Percentiles rank a stretch among this genome's conserved stretches.
phyloP scores from a whole-genome alignment of 2,888 invertebrate species.

The Macrophya alboannulata region DNA sequence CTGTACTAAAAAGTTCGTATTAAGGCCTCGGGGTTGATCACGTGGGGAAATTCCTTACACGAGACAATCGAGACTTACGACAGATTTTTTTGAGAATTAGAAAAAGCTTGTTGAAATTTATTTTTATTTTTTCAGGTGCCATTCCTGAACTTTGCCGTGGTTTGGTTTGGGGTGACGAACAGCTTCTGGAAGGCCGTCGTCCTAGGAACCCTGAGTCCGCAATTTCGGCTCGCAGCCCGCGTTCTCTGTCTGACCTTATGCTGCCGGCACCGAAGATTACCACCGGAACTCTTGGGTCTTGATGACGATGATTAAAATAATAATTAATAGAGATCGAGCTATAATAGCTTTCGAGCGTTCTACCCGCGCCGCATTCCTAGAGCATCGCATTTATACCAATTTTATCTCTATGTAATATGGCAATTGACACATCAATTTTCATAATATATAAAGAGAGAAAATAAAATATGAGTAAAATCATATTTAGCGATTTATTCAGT shows the following conservation, averaged over 20 bases:
- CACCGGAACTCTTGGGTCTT: conserved; percentile 92
- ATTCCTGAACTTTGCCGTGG: conserved; percentile 94
- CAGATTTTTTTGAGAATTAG: too few species aligned
- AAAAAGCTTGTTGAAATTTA: neutral
- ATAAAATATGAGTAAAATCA: conserved; percentile 31
- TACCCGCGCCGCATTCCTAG: conserved; percentile 70
- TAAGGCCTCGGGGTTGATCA: too few species aligned
- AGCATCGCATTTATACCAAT: conserved; percentile 66
- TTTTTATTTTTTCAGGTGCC: conserved; percentile 83
- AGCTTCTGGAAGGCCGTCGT: conserved; percentile 98
- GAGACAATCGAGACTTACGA: too few species aligned
- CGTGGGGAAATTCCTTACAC: too few species aligned
- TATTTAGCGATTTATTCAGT: neutral
- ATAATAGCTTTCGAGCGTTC: conserved; percentile 48
- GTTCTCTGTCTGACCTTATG: conserved; percentile 94
- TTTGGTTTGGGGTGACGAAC: conserved; percentile 97
- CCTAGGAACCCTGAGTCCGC: conserved; percentile 93
- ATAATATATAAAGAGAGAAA: neutral
- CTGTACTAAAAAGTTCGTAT: too few species aligned
- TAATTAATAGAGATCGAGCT: conserved; percentile 35
- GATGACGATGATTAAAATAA: conserved; percentile 89
- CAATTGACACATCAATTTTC: conserved; percentile 5
- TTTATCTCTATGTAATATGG: neutral
- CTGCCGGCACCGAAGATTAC: conserved; percentile 92
- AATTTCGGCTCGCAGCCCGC: conserved; percentile 94